Evolutionary conservation across 2,113 vertebrate species (phyloP), one percentile per base, ranked within the genome.

Genomic region (Empidonax alnorum): DNA sequence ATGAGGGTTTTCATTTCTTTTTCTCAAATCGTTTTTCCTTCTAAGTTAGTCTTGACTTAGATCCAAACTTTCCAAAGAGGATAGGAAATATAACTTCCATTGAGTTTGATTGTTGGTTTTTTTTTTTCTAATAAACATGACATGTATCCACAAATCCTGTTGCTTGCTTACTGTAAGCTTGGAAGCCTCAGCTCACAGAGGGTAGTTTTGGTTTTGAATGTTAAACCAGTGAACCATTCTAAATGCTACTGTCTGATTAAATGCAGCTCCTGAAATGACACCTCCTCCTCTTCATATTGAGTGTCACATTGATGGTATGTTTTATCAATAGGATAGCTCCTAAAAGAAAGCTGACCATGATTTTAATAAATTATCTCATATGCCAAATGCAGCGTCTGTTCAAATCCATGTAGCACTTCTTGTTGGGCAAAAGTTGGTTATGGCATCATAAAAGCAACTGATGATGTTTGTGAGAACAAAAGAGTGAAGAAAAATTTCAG

Each of bases 1-100:
- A 46, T 2, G 7, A 1, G 4, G 0, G 15, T 65, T 73, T 52
- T 61, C 2, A n/a, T 73, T 93, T 93, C 72, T 50, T 89, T 92
- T 93, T 90, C 77, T 90, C 31, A n/a, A 89, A 78, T 76, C 4
- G 10, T 41, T 41, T 90, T 91, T 96, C 90, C 41, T 93, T 71
- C 23, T 66, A 46, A 47, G 11, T 13, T 19, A 39, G 6, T 46
- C 42, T 74, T 77, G 50, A 50, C 27, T 74, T 68, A 37, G 18
- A 74, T 62, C 55, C 41, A 63, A 23, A n/a, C 12, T 83, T 93
- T 55, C 46, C 39, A 69, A 62, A n/a, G 46, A 8, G 33, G 9
- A 4, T 78, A 19, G 59, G 46, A 79, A 61, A 10, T 33, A 37
- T 5, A 25, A n/a, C 56, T 87, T 87, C 21, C 59, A 21, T 37